These are phyloP conservation scores for Rhyzopertha dominica DNA, from an alignment of 1,140 invertebrate genomes.

Conservation along the genomic window DNA sequence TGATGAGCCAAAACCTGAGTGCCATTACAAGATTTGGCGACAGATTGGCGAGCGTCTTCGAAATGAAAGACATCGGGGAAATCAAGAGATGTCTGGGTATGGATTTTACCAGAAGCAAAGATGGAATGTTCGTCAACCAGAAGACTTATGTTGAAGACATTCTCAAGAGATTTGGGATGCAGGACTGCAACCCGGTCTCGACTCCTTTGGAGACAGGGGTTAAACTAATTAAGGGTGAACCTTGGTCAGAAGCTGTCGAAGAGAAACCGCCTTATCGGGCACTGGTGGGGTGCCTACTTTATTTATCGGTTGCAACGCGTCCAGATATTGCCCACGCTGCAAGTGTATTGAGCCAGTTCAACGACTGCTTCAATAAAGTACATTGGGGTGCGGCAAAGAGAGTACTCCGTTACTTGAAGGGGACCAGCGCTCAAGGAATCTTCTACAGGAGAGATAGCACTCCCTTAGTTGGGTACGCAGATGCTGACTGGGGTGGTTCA, in stretches of 20 bases:
- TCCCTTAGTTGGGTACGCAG: no score
- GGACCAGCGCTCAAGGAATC: no score
- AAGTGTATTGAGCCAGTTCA: conserved; percentile 41
- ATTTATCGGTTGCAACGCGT: conserved; percentile 43
- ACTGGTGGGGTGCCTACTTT: conserved; percentile 45
- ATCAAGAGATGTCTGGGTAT: conserved; percentile 28
- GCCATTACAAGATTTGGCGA: conserved; percentile 19
- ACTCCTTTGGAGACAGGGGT: conserved; percentile 17
- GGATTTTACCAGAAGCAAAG: conserved; percentile 9
- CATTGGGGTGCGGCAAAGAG: conserved; percentile 45
- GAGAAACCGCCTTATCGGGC: conserved; percentile 36
- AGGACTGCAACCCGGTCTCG: conserved; percentile 10
- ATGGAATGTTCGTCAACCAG: conserved; percentile 18
- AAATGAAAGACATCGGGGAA: conserved; percentile 28
- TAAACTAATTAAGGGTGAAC: conserved; percentile 17
- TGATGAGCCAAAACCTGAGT: conserved; percentile 24
- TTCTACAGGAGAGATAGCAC: no score
- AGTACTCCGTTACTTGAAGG: conserved; percentile 45
- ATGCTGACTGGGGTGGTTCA: no score
- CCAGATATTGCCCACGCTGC: conserved; percentile 49
- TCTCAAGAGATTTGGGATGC: conserved; percentile 19
- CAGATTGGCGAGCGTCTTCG: conserved; percentile 19
- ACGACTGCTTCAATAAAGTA: conserved; percentile 25
- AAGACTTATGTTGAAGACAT: conserved; percentile 24
- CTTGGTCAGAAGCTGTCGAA: conserved; percentile 18